Percentiles rank a stretch among this genome's conserved stretches.
phyloP scores from a whole-genome alignment of 2,797 vertebrate genomes.

The Anisognathus igniventris region DNA sequence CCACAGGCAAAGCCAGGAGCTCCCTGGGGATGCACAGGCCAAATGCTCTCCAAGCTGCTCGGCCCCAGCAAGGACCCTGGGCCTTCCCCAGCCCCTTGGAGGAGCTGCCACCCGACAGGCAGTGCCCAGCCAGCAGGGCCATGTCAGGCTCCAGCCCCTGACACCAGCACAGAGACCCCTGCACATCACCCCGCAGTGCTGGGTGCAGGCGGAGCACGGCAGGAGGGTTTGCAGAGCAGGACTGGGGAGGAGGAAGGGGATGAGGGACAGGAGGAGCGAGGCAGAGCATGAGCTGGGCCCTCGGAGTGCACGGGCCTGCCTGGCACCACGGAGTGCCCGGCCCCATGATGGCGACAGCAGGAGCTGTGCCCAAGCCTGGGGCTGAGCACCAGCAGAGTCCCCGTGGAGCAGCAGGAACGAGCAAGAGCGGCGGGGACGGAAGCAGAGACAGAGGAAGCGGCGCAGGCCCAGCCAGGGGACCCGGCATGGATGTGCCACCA shows the following conservation, averaged over 20 bases:
- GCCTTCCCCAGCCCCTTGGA: not conserved
- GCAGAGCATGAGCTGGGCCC: not conserved
- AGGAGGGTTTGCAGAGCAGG: not conserved
- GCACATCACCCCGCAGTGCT: not conserved
- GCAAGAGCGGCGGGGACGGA: not conserved
- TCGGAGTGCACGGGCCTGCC: accelerated
- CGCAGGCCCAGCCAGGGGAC: accelerated
- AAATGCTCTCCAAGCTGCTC: not conserved
- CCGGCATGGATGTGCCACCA: not conserved
- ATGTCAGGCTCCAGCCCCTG: not conserved
- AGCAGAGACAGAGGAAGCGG: not conserved
- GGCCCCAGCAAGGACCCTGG: accelerated
- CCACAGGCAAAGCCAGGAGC: not conserved
- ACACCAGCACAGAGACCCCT: not conserved
- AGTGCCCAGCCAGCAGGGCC: not conserved
- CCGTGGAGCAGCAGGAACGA: not conserved
- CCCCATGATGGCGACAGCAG: accelerated
- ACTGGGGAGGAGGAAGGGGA: not conserved
- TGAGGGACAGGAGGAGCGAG: not conserved
- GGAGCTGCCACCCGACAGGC: not conserved
- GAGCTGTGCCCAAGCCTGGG: not conserved
- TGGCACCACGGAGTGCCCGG: accelerated
- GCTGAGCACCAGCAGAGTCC: not conserved
- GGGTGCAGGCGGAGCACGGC: not conserved
- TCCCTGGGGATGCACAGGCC: not conserved